Base-by-base conservation (phyloP, 2,113 vertebrate genomes). In the Myotis lucifugus region DNA sequence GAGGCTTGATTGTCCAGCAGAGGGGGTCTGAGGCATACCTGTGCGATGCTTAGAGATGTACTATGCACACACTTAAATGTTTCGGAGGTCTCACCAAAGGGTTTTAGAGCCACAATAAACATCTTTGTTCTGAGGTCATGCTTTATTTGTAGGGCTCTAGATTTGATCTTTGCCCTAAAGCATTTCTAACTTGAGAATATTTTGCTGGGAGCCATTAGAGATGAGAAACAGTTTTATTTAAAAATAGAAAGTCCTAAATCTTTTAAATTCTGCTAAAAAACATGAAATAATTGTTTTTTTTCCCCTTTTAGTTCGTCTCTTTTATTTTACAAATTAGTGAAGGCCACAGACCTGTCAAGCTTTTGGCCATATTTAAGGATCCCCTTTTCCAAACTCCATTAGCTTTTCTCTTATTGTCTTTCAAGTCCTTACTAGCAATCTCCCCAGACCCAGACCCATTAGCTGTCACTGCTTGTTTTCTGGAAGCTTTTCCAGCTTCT, bases 271-370 rank as follows among this genome's bases (percentile, higher is more conserved):
- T 90, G 46, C 40, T 61, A 61, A 87, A 93, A 74, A 74, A 10
- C 25, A 82, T 59, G 15, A 1, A 78, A 34, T 19, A 48, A 7
- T 90, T 67, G 12, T 85, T 92, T 88, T 73, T 17, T 14, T 18
- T 10, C 42, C 42, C 46, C 29, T 29, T 42, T 46, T 59, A n/a
- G 27, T 67, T 74, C 54, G n/a, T 88, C 37, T 59, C 61, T 95
- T 95, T 37, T 90, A 25, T 83, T 86, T 96, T 87, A 54, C 46
- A 82, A 48, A 56, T 92, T 83, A 67, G 46, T 70, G 9, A 94
- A 94, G 67, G 9, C 32, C 64, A n/a, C n/a, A 69, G 15, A 64
- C 76, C 50, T 83, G 21, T 90, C 42, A 89, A 32, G 69, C 9
- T 83, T 82, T 40, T 37, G 9, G 25, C 27, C 21, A 72, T 42